phyloP scores from a whole-genome alignment of 2,113 vertebrate species.

The Genyomyrus donnyi region DNA sequence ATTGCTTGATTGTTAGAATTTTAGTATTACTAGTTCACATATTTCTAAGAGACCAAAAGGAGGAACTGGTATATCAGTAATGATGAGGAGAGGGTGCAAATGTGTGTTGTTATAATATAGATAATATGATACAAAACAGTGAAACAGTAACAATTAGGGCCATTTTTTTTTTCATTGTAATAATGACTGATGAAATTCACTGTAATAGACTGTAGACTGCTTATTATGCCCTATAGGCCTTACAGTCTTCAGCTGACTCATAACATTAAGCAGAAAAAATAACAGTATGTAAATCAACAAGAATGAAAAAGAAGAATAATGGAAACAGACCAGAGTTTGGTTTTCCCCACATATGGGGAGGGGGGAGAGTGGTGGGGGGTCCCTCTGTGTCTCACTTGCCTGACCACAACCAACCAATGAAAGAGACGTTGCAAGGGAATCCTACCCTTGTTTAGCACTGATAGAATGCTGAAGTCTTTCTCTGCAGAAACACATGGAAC shows the following conservation, averaged over 20 bases:
- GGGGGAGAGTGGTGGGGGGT: neutral
- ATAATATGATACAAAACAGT: constrained; percentile 19
- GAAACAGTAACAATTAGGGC: constrained; percentile 2
- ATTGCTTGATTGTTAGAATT: neutral
- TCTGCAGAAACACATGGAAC: neutral
- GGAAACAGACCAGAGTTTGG: neutral
- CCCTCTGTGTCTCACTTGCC: neutral
- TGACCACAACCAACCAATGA: neutral
- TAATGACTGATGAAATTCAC: constrained; percentile 2
- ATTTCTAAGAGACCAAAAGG: neutral
- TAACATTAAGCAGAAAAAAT: neutral
- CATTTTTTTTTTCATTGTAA: constrained; percentile 6
- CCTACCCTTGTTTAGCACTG: neutral
- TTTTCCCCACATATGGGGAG: neutral
- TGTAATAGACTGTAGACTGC: neutral
- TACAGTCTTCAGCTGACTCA: neutral
- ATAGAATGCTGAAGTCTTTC: neutral
- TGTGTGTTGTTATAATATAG: constrained; percentile 22
- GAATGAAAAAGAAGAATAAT: neutral
- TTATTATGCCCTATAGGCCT: constrained; percentile 6
- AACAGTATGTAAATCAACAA: neutral
- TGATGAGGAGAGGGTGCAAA: neutral
- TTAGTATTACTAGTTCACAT: neutral
- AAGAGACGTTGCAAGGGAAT: neutral
- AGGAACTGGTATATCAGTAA: neutral